Evolutionary conservation across 1,140 invertebrate genomes (phyloP), one percentile per base, ranked within the genome.

Genomic region (Lepidurus apus): DNA sequence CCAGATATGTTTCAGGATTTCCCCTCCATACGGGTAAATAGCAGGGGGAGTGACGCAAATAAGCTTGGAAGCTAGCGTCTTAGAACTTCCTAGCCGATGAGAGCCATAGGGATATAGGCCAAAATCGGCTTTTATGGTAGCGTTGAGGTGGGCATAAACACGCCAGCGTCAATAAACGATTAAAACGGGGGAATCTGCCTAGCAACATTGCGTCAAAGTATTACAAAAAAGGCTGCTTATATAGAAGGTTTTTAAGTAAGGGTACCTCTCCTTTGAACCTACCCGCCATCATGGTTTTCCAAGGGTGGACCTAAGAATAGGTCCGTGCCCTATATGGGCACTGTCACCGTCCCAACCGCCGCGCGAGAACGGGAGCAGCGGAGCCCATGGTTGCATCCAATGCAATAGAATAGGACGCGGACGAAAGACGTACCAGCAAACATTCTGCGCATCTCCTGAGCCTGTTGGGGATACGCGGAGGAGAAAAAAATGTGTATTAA

Each of bases 301-400:
- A 65, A 65, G 53, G 53, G 53, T 65, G 53, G 53, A 65, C 53
- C 53, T 65, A 65, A 65, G 53, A 65, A 65, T 65, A 65, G 53
- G 53, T 65, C 21, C 53, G 53, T 65, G 8, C 53, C 53, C 53
- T 65, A 65, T 65, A 65, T 65, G 53, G 53, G 53, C 53, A 65
- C 53, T 65, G 53, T 65, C 53, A 65, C 53, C 53, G 53, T 65
- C 53, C 53, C 21, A 65, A 65, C 7, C 53, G 21, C 53, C 17
- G 21, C 7, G 53, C 53, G 53, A 13, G 53, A 21, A 65, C 53
- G 53, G 53, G 53, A 65, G 53, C 53, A 65, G 7, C 53, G 53
- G 53, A 65, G 53, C 21, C 17, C 53, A 34, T 34, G 34, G 53
- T 65, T 21, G 53, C n/a, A 65, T 65, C 17, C 21, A 65, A 65